These are phyloP conservation scores for Strix aluco DNA, from an alignment of 2,113 vertebrate species.

Conservation along the genomic window DNA sequence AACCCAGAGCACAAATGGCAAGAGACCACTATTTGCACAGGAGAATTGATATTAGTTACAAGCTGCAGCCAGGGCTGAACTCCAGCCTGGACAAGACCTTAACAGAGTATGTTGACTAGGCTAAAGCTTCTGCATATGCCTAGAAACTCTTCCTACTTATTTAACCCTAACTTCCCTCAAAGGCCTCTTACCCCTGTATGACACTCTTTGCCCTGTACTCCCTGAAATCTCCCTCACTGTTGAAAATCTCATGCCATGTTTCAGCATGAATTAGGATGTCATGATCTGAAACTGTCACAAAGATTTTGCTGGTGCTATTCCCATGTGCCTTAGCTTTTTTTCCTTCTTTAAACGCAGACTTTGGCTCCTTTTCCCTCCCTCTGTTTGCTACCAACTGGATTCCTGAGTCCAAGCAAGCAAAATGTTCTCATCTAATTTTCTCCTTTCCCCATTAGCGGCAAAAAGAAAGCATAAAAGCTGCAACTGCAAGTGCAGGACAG, in stretches of 20 bases:
- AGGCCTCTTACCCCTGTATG: not conserved
- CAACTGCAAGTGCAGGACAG: not conserved
- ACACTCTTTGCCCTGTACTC: not conserved
- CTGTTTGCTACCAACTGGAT: not conserved
- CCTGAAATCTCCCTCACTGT: not conserved
- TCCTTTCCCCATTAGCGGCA: not conserved
- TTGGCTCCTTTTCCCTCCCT: not conserved
- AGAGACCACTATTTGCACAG: not conserved
- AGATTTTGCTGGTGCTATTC: not conserved
- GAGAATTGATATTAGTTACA: not conserved
- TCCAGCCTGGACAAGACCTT: not conserved
- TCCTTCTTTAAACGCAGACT: not conserved
- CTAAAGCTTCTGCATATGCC: not conserved
- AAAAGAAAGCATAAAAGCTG: not conserved
- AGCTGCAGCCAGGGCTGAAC: not conserved
- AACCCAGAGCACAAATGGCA: not conserved
- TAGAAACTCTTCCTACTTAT: not conserved
- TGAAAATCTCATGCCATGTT: not conserved
- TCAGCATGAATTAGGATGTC: accelerated
- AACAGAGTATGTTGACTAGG: not conserved
- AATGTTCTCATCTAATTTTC: not conserved
- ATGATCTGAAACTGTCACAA: not conserved
- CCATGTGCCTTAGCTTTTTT: not conserved
- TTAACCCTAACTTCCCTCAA: not conserved
- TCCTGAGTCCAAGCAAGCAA: not conserved